Evolutionary conservation across 2,797 vertebrate genomes (phyloP), one percentile per base, ranked within the genome.

Genomic region (Megalops cyprinoides): DNA sequence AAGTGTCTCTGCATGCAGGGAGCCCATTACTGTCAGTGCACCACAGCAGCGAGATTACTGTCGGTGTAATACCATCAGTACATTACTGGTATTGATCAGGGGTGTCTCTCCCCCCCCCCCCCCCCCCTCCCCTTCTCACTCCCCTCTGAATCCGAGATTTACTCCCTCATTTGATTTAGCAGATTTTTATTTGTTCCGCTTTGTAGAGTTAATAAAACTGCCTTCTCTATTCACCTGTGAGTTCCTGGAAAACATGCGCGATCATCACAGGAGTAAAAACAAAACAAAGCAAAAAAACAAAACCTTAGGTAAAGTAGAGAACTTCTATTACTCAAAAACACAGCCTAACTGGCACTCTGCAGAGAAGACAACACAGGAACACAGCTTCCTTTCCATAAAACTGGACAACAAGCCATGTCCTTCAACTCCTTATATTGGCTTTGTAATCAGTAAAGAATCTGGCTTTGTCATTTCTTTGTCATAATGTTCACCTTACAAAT

Each of bases 31-130:
- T 58, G 53, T 44, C 75, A 58, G 49, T 18, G 51, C 53, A 0
- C 18, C 5, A 53, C 37, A 10, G 10, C 9, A 1, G 20, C 23
- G 62, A 78, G 76, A 73, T 78, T 23, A 78, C n/a, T 20, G 65
- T 37, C 49, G 28, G n/a, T 12, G 39, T 44, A 58, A 77, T 58
- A 37, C 39, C 74, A 31, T 56, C 73, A 34, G 82, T 82, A 81
- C 49, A 62, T 48, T 37, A 71, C 25, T 15, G 49, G 9, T 34
- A 67, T 79, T 39, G 46, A 82, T 67, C 73, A 23, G 31, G 5
- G 31, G 37, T 9, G 20, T 15, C 67, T 25, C 46, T 42, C 31
- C 80, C 20, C 15, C 55, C 56, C 51, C 39, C 48, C 4, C 8
- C 18, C 49, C 1, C 9, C 8, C n/a, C 74, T 9, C n/a, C 34